phyloP scores from a whole-genome alignment of 2,113 vertebrate species.

The Tachysurus vachellii region DNA sequence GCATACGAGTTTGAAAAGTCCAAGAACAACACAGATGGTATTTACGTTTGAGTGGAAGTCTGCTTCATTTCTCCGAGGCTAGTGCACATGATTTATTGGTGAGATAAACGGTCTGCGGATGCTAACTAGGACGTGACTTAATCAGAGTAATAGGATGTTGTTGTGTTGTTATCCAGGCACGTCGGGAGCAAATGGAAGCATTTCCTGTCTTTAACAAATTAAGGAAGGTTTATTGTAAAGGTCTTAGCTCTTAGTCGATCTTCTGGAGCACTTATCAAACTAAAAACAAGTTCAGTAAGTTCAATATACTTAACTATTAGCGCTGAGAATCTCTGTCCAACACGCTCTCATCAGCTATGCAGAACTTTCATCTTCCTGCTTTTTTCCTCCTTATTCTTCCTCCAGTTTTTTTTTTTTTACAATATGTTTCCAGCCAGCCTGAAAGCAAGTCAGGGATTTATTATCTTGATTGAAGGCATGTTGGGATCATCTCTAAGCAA shows the following conservation, averaged over 20 bases:
- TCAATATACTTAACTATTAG: background rate
- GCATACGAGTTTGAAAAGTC: conserved; percentile 33
- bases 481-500: conserved; percentile 15
- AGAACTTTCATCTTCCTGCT: conserved; percentile 47
- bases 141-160: conserved; percentile 39
- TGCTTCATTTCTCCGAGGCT: background rate
- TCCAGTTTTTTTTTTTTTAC: conserved; percentile 43
- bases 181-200: conserved; percentile 1
- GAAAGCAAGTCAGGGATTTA: conserved; percentile 31
- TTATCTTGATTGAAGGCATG: conserved; percentile 30
- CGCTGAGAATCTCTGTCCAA: conserved; percentile 31
- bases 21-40: conserved; percentile 52
- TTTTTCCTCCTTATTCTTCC: conserved; percentile 35
- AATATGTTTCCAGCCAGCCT: conserved; percentile 21
- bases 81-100: conserved; percentile 50
- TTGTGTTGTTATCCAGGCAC: conserved; percentile 22
- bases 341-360: conserved; percentile 18
- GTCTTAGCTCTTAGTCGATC: background rate
- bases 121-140: conserved; percentile 44
- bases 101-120: conserved; percentile 59
- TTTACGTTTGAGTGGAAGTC: background rate
- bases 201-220: background rate
- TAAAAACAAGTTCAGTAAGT: background rate
- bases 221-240: background rate
- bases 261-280: background rate